phyloP scores from a whole-genome alignment of 2,797 vertebrate genomes.

The Platyrinchus mystaceus region DNA sequence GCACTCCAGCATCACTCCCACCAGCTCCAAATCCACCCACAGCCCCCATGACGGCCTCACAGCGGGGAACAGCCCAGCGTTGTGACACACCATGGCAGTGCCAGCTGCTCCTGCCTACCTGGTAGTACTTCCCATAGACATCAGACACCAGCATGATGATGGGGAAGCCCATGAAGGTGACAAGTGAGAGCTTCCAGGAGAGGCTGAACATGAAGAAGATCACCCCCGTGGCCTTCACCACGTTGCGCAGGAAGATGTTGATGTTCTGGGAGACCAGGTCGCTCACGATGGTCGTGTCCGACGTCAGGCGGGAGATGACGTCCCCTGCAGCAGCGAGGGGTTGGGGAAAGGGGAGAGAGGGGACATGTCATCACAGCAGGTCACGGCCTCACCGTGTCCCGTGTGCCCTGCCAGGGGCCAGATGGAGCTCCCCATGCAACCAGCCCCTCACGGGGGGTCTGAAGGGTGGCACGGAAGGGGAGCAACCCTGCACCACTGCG shows the following conservation, averaged over 20 bases:
- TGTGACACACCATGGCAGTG: rapidly evolving
- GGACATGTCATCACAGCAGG: not conserved
- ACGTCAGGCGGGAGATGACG: slow-evolving; percentile 91
- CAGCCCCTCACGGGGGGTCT: not conserved
- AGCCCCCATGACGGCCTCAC: rapidly evolving
- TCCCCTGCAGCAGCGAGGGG: slow-evolving; percentile 78
- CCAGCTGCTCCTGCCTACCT: slow-evolving; percentile 75
- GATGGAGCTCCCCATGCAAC: not conserved
- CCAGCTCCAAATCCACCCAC: not conserved
- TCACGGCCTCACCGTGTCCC: rapidly evolving
- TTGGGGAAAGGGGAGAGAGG: not conserved
- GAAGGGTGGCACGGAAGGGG: not conserved
- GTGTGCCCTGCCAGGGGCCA: not conserved
- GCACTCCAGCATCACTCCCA: not conserved
- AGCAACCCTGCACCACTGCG: rapidly evolving
- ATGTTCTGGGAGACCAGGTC: slow-evolving; percentile 93
- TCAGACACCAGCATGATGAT: slow-evolving; percentile 89
- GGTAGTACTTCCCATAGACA: slow-evolving; percentile 92
- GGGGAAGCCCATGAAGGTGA: slow-evolving; percentile 93
- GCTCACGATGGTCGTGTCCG: slow-evolving; percentile 95
- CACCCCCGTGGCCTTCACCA: slow-evolving; percentile 85
- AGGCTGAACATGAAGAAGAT: slow-evolving; percentile 92
- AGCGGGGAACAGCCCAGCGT: rapidly evolving
- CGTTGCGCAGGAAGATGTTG: slow-evolving; percentile 89
- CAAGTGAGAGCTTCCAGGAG: slow-evolving; percentile 92